Conservation (phyloP, 2,888 invertebrate genomes). For the Catocala sponsa region DNA sequence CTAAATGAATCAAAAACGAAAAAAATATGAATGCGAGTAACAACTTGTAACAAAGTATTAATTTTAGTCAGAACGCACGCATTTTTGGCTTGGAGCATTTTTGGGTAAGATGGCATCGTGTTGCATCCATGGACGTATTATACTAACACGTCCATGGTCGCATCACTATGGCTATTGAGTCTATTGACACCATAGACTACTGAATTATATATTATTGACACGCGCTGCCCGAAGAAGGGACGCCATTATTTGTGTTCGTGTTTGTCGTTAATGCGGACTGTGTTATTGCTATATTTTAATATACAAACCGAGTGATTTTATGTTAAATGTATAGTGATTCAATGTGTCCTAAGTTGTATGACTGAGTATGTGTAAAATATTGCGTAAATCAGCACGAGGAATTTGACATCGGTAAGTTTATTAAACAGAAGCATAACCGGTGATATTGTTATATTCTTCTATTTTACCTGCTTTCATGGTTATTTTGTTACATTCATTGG, state of each 20-base stretch:
- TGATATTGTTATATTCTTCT: neutral
- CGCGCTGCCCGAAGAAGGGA: constrained; percentile 10
- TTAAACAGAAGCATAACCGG: constrained; percentile 4
- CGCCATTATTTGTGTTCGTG: constrained; percentile 46
- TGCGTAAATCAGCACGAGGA: constrained; percentile 18
- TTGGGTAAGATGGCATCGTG: too few species aligned
- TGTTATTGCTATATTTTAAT: constrained; percentile 6
- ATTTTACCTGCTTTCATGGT: neutral
- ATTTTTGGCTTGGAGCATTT: too few species aligned
- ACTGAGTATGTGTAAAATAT: constrained; percentile 38
- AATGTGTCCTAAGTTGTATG: constrained; percentile 1
- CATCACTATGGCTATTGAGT: constrained; percentile 24
- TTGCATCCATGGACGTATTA: too few species aligned
- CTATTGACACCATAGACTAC: too few species aligned
- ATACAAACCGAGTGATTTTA: constrained; percentile 9
- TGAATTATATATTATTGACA: too few species aligned
- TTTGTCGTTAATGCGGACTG: constrained; percentile 22
- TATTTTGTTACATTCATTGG: neutral
- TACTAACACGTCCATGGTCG: too few species aligned
- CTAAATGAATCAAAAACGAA: too few species aligned
- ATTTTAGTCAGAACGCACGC: too few species aligned
- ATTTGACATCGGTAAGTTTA: constrained; percentile 59
- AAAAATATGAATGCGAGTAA: too few species aligned
- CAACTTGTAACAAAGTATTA: too few species aligned
- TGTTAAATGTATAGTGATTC: constrained; percentile 8